These are phyloP conservation scores for Leptocoma aspasia DNA, from an alignment of 2,113 vertebrate species.

Conservation along the genomic window DNA sequence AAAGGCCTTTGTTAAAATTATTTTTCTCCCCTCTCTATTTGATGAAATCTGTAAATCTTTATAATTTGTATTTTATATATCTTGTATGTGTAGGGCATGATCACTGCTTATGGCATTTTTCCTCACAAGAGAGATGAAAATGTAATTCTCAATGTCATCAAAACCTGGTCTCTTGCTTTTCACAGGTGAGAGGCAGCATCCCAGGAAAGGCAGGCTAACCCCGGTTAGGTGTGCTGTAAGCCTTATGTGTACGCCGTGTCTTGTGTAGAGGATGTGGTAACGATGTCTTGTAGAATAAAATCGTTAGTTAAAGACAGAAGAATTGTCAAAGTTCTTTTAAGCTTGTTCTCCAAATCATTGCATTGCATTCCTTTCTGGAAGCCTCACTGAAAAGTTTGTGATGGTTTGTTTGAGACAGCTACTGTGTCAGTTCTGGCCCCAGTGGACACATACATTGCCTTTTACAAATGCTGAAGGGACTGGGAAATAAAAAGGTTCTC, in stretches of 20 bases:
- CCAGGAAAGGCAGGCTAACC: neutral
- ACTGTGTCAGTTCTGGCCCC: neutral
- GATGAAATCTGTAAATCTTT: neutral
- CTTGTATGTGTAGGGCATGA: neutral
- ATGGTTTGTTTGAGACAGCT: neutral
- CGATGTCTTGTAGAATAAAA: neutral
- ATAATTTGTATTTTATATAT: neutral
- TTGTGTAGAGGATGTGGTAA: neutral
- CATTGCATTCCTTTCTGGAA: neutral
- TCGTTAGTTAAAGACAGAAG: neutral
- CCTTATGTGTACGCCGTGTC: neutral
- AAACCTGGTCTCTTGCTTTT: neutral
- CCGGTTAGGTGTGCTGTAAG: neutral
- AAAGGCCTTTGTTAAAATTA: neutral
- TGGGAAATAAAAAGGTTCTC: neutral
- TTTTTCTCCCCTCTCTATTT: neutral
- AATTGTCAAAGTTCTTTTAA: neutral
- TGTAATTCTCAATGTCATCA: neutral
- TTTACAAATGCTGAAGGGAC: neutral
- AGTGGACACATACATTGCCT: neutral
- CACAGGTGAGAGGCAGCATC: neutral
- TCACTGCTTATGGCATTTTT: neutral
- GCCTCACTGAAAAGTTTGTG: neutral
- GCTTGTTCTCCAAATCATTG: neutral
- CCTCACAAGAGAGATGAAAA: neutral